Evolutionary conservation across 2,888 invertebrate genomes (phyloP), one percentile per base, ranked within the genome.

Genomic region (Machimus rusticus): DNA sequence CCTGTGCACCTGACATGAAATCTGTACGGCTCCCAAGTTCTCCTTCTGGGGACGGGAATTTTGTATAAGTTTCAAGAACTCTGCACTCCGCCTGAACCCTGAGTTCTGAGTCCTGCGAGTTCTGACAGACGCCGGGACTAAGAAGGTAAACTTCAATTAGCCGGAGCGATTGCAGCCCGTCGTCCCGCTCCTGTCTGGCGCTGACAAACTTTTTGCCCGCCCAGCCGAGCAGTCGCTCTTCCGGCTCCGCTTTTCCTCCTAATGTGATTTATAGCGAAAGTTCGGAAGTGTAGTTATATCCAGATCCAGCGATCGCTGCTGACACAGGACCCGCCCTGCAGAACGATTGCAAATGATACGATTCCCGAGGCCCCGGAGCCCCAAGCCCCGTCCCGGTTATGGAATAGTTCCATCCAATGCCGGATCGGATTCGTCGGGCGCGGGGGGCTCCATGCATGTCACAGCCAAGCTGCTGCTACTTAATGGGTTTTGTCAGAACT

Each of bases 131-230:
- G 66, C 82, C n/a, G 34, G 82, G 6, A 81, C 31, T 82, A 55
- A 82, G n/a, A 82, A 57, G 82, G 82, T 57, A 82, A 82, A 82
- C 57, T 82, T 82, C 82, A 82, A 82, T 82, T 82, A 82, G 82
- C 57, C 66, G 14, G 37, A 82, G 82, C 82, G 37, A 82, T 82
- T 82, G 57, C 37, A 57, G 57, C 57, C 19, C 37, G 43, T 46
- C 57, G 43, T 51, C 23, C 37, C 23, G 31, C 37, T 23, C 12
- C 3, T 43, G 23, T 34, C 34, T 46, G 55, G 8, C 31, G 82
- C 66, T 37, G 82, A 82, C 82, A 82, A 82, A 66, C 82, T 82
- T 66, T 16, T 43, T 39, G 39, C 37, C 19, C 39, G 39, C 37
- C 19, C 39, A 28, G 23, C 28, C 23, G 23, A 28, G 43, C 23